Evolutionary conservation across 2,888 invertebrate species (phyloP), one percentile per base, ranked within the genome.

Genomic region (Scaptomyza tumidula): DNA sequence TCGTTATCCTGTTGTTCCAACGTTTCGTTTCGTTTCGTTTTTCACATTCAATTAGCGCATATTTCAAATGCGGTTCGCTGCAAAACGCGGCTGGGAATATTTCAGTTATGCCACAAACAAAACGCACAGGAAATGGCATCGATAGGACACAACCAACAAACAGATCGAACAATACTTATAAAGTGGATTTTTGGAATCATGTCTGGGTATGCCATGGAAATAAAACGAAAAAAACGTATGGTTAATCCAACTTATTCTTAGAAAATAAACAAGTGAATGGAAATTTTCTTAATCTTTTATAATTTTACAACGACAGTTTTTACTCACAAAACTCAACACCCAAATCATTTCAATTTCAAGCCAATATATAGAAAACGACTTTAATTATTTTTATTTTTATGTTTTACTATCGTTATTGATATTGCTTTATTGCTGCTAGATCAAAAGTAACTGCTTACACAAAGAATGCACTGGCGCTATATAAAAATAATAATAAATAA

Each of bases 11-110:
- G 61, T 46, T 52, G 59, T 53, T 43, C 37, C 70, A 65, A 35
- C 69, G 73, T 72, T 86, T 78, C 71, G 71, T 74, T 86, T 78
- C 71, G 71, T 74, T 86, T 41, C 16, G 16, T 41, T 41, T 41
- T 84, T 84, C 86, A 78, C 83, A 84, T 84, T 84, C 83, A 84
- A 84, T 84, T 84, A 84, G 86, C 80, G 84, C 80, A 84, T 84
- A 71, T 83, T 78, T 80, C 78, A 75, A 80, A 82, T 76, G 81
- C 67, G 73, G 52, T 58, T 41, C 61, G 67, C 67, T 45, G 54
- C 71, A 59, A 71, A 70, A 70, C 66, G 58, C 69, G 60, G 55
- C 57, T 70, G 65, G 16, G 50, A 70, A 75, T 75, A 83, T 80
- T 78, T 73, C 55, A 60, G 50, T 53, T 67, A 74, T 74, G 70